Evolutionary conservation across 2,797 vertebrate species (phyloP).

Genomic region (Lycodopsis pacificus): DNA sequence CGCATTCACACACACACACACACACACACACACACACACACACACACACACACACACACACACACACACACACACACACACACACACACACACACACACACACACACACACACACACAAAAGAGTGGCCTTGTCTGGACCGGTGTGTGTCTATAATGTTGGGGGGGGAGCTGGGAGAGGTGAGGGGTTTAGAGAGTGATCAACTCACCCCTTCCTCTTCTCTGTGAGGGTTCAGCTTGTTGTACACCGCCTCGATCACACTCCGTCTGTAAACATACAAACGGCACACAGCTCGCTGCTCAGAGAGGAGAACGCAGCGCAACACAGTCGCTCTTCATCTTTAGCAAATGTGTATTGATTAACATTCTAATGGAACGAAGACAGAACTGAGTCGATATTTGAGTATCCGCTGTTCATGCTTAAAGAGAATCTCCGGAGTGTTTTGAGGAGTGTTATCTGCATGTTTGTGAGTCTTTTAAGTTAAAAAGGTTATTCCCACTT

Average conservation of each 20-base stretch:
- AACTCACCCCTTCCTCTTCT: conserved; percentile 99
- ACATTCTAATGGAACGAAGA: conserved; percentile 52
- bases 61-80: conserved; percentile 20
- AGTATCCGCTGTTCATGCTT: conserved; percentile 26
- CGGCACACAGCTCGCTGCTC: conserved; percentile 29
- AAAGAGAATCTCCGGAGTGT: conserved; percentile 22
- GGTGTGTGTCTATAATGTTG: conserved; percentile 55
- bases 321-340: conserved; percentile 35
- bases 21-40: not conserved
- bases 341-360: conserved; percentile 65
- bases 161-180: conserved; percentile 16
- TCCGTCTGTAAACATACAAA: conserved; percentile 87
- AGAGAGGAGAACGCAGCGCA: conserved; percentile 20
- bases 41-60: not conserved
- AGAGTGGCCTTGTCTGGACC: conserved; percentile 47
- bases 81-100: conserved; percentile 19
- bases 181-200: conserved; percentile 43
- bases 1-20: conserved; percentile 17
- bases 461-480: not conserved
- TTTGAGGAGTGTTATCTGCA: conserved; percentile 15
- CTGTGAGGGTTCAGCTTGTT: conserved; percentile 99
- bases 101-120: conserved; percentile 11
- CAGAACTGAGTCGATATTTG: conserved; percentile 31
- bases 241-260: conserved; percentile 98
- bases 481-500: no score